These are phyloP conservation scores for Geotrupes spiniger DNA, from an alignment of 2,888 invertebrate genomes.

Conservation along the genomic window DNA sequence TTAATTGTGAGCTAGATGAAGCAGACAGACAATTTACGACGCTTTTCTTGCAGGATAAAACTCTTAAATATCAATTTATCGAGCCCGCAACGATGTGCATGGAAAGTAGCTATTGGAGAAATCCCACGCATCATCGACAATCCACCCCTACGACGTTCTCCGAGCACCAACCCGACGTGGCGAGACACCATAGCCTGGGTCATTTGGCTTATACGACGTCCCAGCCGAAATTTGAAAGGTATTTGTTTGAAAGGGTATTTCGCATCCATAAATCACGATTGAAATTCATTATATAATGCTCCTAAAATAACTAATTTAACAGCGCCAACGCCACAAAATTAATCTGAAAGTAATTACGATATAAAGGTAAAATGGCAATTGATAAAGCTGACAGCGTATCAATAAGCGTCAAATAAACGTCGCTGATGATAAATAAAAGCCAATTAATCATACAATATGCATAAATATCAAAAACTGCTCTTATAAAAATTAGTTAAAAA, in stretches of 20 bases:
- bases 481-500: no score
- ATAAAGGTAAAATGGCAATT: no score
- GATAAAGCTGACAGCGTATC: no score
- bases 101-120: constrained; percentile 52
- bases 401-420: no score
- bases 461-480: no score
- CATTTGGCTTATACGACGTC: constrained; percentile 47
- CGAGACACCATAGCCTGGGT: constrained; percentile 50
- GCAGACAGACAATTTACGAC: no score
- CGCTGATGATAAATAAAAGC: no score
- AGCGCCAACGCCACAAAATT: no score
- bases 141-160: constrained; percentile 50
- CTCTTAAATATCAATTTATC: constrained; percentile 47
- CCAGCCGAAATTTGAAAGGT: constrained; percentile 50
- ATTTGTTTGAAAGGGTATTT: constrained; percentile 60
- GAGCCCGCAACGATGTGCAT: constrained; percentile 51
- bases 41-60: constrained; percentile 37
- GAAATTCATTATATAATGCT: neutral
- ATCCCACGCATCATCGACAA: constrained; percentile 48
- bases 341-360: no score
- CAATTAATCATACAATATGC: no score
- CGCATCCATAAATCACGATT: neutral
- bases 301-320: no score
- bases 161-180: constrained; percentile 49
- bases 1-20: no score